Base-by-base conservation (phyloP, 2,888 invertebrate species). In the Bugulina stolonifera region DNA sequence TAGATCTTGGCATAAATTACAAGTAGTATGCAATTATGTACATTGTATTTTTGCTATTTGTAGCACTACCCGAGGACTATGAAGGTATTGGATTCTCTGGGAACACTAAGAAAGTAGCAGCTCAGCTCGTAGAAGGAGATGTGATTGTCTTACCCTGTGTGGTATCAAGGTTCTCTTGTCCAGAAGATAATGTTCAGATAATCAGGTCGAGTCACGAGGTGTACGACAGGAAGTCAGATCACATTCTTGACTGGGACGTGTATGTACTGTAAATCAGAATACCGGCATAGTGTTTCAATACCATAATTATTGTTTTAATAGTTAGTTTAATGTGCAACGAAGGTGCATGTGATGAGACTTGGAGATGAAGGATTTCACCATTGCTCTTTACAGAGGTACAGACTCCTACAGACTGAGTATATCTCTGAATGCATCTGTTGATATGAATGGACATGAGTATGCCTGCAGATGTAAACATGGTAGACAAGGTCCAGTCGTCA, bases 391-490 rank as follows among this genome's bases (percentile, higher is more conserved):
- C 25, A 57, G 57, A n/a, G 25, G 25, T 14, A n/a, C 18, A 22
- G 25, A 57, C 23, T 22, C 14, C 2, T 64, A 64, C 64, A 64
- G 2, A 32, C 14, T 64, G 5, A 32, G 18, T 5, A 64, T 64
- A 32, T 5, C 29, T 22, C 34, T 64, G 3, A 27, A 64, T 32
- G 32, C 32, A 2, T 25, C 14, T 18, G 5, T 64, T 2, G 27
- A 22, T 25, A 64, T 29, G 64, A 64, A 32, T 32, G 64, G 64
- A n/a, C 10, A 64, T 27, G 32, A 14, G 2, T 64, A 64, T 64
- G 64, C 27, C 14, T 64, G 64, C 64, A 64, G 64, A 32, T 64
- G 64, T 32, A 32, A 29, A 25, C 5, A 32, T 32, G 64, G 64
- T 32, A 64, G 27, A 64, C 34, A 27, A 14, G 64, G 64, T 5